These are phyloP conservation scores for Oceanodroma leucorhoa DNA, from an alignment of 2,797 vertebrate genomes.

Conservation along the genomic window DNA sequence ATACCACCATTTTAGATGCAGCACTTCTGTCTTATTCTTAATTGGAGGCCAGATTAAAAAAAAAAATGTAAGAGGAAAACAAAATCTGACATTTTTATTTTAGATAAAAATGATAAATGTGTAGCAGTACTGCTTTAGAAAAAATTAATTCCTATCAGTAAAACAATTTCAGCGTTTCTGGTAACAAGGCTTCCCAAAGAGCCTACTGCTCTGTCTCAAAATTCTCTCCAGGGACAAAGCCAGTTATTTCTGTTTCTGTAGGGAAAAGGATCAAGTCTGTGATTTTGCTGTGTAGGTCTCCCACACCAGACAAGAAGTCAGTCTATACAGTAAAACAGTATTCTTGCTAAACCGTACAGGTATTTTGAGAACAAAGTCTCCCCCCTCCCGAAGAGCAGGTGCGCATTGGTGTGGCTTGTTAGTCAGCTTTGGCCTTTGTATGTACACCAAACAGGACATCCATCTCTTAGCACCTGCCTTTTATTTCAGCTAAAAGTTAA, in stretches of 20 bases:
- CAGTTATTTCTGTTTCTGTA: neutral
- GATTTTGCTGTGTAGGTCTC: neutral
- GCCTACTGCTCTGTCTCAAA: neutral
- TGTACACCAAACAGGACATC: accelerated
- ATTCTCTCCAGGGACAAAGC: neutral
- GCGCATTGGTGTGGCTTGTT: neutral
- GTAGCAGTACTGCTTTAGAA: neutral
- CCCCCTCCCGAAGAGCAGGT: neutral
- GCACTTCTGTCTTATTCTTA: neutral
- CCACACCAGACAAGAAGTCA: neutral
- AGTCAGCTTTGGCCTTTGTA: neutral
- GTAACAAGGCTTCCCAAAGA: neutral
- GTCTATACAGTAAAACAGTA: neutral
- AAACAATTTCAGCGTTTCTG: neutral
- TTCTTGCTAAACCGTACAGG: neutral
- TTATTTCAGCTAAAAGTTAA: slow-evolving; percentile 12
- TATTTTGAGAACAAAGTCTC: neutral
- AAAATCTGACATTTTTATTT: neutral
- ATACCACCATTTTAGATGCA: neutral
- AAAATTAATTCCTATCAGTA: neutral
- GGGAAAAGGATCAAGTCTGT: neutral
- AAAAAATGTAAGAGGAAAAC: neutral
- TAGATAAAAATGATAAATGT: neutral
- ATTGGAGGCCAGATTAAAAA: neutral
- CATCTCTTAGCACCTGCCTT: neutral